Conservation (phyloP, 2,113 vertebrate species). For the Gymnocephalus cernua region DNA sequence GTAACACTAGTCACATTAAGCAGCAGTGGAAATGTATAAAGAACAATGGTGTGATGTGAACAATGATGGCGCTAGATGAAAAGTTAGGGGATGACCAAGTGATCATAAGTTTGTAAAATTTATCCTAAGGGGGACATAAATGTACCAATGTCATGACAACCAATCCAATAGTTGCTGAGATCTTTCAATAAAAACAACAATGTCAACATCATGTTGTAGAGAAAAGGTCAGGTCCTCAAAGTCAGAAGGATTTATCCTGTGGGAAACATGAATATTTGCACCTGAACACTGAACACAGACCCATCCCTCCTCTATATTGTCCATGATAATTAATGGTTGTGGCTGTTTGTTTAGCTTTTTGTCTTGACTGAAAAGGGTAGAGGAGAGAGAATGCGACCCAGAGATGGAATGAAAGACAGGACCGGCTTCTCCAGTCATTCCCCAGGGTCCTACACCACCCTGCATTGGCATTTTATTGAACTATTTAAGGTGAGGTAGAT, state of each 20-base stretch:
- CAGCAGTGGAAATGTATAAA: too few species aligned
- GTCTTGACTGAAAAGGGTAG: slow-evolving; percentile 62
- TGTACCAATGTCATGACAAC: neutral
- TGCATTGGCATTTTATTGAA: slow-evolving; percentile 86
- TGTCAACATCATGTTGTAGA: neutral
- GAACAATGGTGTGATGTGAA: too few species aligned
- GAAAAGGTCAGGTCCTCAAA: neutral
- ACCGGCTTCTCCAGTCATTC: slow-evolving; percentile 65
- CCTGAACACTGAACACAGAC: slow-evolving; percentile 30
- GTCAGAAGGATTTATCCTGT: neutral
- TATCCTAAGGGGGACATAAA: neutral
- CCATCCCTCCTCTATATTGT: slow-evolving; percentile 21
- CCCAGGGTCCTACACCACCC: slow-evolving; percentile 72
- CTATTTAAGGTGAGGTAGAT: slow-evolving; percentile 90
- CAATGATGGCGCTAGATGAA: too few species aligned
- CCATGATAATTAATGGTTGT: slow-evolving; percentile 54
- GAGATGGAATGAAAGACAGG: slow-evolving; percentile 36
- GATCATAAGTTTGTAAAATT: neutral
- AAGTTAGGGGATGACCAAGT: too few species aligned
- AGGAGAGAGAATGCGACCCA: slow-evolving; percentile 51
- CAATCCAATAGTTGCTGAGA: neutral
- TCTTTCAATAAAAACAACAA: neutral
- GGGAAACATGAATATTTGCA: neutral
- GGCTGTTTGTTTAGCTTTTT: slow-evolving; percentile 63
- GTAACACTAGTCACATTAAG: too few species aligned